Evolutionary conservation across 2,888 invertebrate genomes (phyloP), one percentile per base, ranked within the genome.

Genomic region (Acrobeloides nanus): DNA sequence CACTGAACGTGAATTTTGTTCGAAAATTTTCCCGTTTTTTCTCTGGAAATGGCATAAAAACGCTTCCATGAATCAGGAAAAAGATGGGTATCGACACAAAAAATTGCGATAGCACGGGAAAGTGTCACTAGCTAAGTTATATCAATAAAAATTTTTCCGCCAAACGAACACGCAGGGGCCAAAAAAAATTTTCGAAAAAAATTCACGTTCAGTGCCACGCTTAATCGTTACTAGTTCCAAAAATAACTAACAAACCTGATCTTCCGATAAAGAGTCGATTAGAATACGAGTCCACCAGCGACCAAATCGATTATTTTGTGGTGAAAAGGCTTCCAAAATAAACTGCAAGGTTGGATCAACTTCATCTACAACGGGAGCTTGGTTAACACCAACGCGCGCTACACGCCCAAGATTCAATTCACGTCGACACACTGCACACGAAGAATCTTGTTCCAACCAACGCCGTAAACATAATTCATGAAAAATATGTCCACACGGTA

Each of bases 401-500:
- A 41, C 33, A 27, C 55, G 41, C 31, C 43, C 59, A 27, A 56
- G 27, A 33, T 56, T 55, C 20, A 56, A 38, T 4, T 58, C 20
- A 20, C 49, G 48, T 3, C 57, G 58, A 44, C 57, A 56, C 10
- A 56, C 46, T n/a, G 57, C 57, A 32, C 57, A 56, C 18, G 39
- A 39, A 12, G 57, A 56, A 25, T 56, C 57, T 33, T 56, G 57
- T 38, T 56, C 60, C 27, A 56, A 38, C 57, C 57, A 56, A 7
- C 57, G 47, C 17, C 50, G 42, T 20, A 49, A 51, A 47, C 57
- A 56, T 18, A 55, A 25, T 24, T 56, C 57, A 21, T 56, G 57
- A 27, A 56, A 56, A 25, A 50, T 44, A 21, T 56, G 57, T n/a
- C 59, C 53, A 34, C 57, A 56, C n/a, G 57, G 57, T 33, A 56